These are phyloP conservation scores for Leptinotarsa tumamoca DNA, from an alignment of 2,888 invertebrate species.

Conservation along the genomic window DNA sequence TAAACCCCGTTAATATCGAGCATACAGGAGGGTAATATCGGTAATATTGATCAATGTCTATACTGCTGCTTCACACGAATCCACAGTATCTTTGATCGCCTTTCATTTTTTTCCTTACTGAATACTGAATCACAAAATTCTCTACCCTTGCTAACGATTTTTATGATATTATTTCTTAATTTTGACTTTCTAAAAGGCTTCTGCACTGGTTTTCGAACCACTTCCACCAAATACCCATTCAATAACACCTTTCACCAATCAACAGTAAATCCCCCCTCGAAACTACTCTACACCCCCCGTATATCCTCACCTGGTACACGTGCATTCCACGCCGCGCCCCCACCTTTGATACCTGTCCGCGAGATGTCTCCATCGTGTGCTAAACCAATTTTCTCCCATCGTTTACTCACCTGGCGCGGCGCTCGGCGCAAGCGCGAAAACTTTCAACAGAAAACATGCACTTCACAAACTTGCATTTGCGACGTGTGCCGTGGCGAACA, in stretches of 20 bases:
- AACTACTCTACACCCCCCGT: slow-evolving; percentile 3
- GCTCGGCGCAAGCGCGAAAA: slow-evolving; percentile 48
- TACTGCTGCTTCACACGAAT: too few species aligned
- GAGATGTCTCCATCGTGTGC: slow-evolving; percentile 42
- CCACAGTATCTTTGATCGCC: too few species aligned
- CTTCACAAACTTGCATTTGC: slow-evolving; percentile 52
- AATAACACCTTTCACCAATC: background rate
- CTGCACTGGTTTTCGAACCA: too few species aligned
- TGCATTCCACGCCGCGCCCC: slow-evolving; percentile 23
- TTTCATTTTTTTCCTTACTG: too few species aligned
- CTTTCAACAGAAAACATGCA: slow-evolving; percentile 54
- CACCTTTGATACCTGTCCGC: slow-evolving; percentile 47
- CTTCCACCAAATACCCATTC: too few species aligned
- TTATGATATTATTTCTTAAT: too few species aligned
- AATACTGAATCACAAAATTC: too few species aligned
- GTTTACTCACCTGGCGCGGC: background rate
- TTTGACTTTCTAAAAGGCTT: too few species aligned
- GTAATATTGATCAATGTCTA: too few species aligned
- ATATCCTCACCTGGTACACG: slow-evolving; percentile 18
- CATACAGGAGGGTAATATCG: too few species aligned
- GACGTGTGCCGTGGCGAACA: slow-evolving; percentile 43
- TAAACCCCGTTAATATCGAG: too few species aligned
- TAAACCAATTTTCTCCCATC: slow-evolving; percentile 27
- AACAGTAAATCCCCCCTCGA: background rate
- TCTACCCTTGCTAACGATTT: too few species aligned